These are phyloP conservation scores for Phortica variegata DNA, from an alignment of 1,140 invertebrate species.

Conservation along the genomic window DNA sequence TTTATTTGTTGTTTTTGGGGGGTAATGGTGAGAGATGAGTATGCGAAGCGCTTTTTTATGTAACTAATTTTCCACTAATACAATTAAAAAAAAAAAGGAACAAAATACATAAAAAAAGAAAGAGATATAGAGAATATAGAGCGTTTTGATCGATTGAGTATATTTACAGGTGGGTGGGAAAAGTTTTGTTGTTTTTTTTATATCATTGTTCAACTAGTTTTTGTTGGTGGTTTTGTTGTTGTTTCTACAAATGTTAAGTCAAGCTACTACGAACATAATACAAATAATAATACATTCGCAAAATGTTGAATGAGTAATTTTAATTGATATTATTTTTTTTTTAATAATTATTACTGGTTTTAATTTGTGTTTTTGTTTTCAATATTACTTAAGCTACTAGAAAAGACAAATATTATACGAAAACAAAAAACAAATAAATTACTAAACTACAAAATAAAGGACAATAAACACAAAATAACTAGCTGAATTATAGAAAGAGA, in stretches of 20 bases:
- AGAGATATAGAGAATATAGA: conserved; percentile 30
- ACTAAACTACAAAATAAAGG: too few relatives aligned
- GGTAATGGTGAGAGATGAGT: conserved; percentile 41
- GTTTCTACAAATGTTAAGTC: conserved; percentile 46
- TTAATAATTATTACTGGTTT: background rate
- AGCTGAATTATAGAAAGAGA: too few relatives aligned
- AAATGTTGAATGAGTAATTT: conserved; percentile 18
- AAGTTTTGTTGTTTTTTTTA: conserved; percentile 12
- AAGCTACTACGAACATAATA: conserved; percentile 42
- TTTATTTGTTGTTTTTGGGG: conserved; percentile 5
- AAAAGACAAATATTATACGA: too few relatives aligned
- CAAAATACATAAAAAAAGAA: conserved; percentile 15
- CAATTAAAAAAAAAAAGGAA: conserved; percentile 24
- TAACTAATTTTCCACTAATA: conserved; percentile 28
- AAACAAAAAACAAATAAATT: too few relatives aligned
- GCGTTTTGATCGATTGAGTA: conserved; percentile 9
- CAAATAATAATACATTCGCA: conserved; percentile 24
- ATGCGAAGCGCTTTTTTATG: conserved; percentile 47
- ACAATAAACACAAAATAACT: too few relatives aligned
- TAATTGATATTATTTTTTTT: background rate
- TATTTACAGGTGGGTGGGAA: conserved; percentile 7
- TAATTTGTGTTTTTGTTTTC: background rate
- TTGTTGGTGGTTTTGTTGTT: conserved; percentile 21
- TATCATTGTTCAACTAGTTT: conserved; percentile 15
- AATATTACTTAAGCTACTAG: too few relatives aligned